Percentiles rank a stretch among this genome's conserved stretches.
These are phyloP conservation scores for Erinaceus europaeus DNA, from an alignment of 2,113 vertebrate genomes.

Conservation along the genomic window DNA sequence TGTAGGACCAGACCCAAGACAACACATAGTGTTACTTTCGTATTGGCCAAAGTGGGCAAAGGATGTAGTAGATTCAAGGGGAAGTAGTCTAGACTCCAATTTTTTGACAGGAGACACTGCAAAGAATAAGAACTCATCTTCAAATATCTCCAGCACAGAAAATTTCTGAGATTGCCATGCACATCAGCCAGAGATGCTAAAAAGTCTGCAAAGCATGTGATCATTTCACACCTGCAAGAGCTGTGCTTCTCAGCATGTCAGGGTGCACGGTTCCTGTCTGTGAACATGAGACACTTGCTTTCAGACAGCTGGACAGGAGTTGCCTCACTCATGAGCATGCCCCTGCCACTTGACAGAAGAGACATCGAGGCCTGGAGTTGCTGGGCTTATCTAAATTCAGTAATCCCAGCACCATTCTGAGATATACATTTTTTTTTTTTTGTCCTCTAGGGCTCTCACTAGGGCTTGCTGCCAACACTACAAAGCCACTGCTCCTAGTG, in stretches of 20 bases:
- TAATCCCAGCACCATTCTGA: no score
- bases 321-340: no score
- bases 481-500: no score
- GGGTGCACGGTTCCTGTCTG: neutral
- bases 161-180: neutral
- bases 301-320: no score
- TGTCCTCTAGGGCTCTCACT: no score
- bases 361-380: no score
- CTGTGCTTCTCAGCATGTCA: neutral
- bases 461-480: no score
- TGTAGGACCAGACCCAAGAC: neutral
- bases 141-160: neutral
- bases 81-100: neutral
- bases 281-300: no score
- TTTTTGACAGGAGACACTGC: neutral
- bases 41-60: neutral
- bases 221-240: neutral
- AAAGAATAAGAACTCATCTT: neutral
- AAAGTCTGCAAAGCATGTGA: neutral
- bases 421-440: no score
- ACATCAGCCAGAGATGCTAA: neutral
- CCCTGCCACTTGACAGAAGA: no score
- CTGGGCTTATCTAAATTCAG: no score
- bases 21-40: neutral
- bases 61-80: neutral